A percentile compares a stretch with the other conserved stretches of the same genome.
Evolutionary conservation across 53 echinoderm and acorn worm species (phyloP).

Genomic region (Patiria pectinifera): DNA sequence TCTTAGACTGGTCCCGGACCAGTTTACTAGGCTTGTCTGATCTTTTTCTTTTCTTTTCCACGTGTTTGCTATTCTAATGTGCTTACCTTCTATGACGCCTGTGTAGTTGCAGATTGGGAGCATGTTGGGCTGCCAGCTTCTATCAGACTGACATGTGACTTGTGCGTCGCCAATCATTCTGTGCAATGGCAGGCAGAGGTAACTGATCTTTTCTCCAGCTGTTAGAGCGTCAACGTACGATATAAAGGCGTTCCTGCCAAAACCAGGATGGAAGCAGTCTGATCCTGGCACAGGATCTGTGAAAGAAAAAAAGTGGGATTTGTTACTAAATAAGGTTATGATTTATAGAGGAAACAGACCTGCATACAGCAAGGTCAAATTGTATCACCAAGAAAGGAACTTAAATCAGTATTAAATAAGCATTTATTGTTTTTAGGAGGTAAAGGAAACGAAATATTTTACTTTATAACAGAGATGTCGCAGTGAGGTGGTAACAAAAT

Average conservation of each 20-base stretch:
- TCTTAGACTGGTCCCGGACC: too few species aligned
- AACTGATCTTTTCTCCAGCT: constrained; percentile 32
- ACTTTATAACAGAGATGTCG: too few species aligned
- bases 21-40: neutral
- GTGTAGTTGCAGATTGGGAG: constrained; percentile 19
- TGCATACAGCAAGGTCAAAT: too few species aligned
- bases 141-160: constrained; percentile 20
- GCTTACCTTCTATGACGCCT: neutral
- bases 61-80: neutral
- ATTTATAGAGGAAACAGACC: too few species aligned
- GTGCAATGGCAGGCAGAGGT: constrained; percentile 50
- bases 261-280: constrained; percentile 76
- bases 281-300: constrained; percentile 42
- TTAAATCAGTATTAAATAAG: too few species aligned
- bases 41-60: neutral
- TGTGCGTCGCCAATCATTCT: constrained; percentile 44
- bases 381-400: too few species aligned
- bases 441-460: too few species aligned
- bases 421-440: too few species aligned
- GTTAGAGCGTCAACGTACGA: constrained; percentile 1
- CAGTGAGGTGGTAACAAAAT: too few species aligned
- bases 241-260: constrained; percentile 52
- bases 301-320: neutral
- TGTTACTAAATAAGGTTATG: too few species aligned
- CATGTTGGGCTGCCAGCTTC: neutral